phyloP scores from a whole-genome alignment of 2,113 vertebrate species.

The Odontesthes bonariensis region DNA sequence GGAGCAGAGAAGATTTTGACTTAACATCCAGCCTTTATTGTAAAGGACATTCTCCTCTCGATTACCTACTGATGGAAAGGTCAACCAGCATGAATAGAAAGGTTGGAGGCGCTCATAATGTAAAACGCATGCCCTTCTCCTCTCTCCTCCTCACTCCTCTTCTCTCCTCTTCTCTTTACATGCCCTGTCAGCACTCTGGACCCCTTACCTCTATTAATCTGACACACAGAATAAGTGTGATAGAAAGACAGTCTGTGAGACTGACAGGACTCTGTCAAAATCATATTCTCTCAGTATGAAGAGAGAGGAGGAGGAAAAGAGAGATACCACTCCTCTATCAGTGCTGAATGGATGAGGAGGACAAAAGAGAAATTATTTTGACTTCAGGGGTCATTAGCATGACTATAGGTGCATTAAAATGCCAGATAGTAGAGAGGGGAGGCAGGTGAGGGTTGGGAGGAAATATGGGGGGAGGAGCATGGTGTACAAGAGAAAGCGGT shows the following conservation, averaged over 20 bases:
- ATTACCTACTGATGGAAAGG: constrained; percentile 76
- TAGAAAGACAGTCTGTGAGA: constrained; percentile 53
- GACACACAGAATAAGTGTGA: constrained; percentile 61
- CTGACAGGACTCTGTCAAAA: constrained; percentile 71
- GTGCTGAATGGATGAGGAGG: constrained; percentile 73
- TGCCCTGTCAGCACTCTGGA: constrained; percentile 69
- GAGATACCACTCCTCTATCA: constrained; percentile 73
- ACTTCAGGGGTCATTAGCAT: constrained; percentile 76
- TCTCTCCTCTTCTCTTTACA: constrained; percentile 19
- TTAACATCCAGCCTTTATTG: constrained; percentile 76
- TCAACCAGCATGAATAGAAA: constrained; percentile 73
- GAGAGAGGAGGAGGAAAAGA: constrained; percentile 30
- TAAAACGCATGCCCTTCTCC: constrained; percentile 60
- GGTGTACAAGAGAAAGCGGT: constrained; percentile 24
- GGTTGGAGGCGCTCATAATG: constrained; percentile 67
- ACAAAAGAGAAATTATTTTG: constrained; percentile 76
- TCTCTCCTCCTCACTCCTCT: constrained; percentile 2
- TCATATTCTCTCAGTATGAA: constrained; percentile 54
- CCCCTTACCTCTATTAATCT: constrained; percentile 62
- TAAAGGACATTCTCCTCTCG: constrained; percentile 77
- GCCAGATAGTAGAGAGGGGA: constrained; percentile 51
- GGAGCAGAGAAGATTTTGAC: constrained; percentile 64
- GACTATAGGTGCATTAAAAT: constrained; percentile 79
- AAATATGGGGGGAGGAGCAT: constrained; percentile 26
- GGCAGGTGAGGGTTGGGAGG: constrained; percentile 18